Base-by-base conservation (phyloP, 2,888 invertebrate species). In the Plebejus argus region DNA sequence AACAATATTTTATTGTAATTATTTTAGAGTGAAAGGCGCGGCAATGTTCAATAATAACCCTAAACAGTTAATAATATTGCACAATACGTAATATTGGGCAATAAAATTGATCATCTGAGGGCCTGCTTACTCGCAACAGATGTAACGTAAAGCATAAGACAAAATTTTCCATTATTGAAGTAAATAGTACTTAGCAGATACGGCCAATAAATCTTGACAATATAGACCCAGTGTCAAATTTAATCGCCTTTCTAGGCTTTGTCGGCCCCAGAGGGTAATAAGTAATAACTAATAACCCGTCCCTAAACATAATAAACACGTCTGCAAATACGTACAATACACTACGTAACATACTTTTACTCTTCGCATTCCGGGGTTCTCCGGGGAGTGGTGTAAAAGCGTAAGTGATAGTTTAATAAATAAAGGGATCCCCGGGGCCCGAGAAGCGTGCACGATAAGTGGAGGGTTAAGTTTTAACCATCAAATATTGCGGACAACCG, bases 291-390 rank as follows among this genome's bases (percentile, higher is more conserved):
- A n/a, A n/a, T 66, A 28, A 66, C 66, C 66, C 23, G 23, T 18
- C 66, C 66, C 66, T 33, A 66, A 66, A 66, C 66, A 33, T 66
- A 66, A 66, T 66, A 66, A 66, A 66, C 66, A 66, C 66, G 66
- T 66, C 66, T 66, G 66, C 28, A 18, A 66, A 33, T 66, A 66
- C 18, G 66, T 66, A 33, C 12, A 66, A 28, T 33, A 66, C 28
- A 66, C 20, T 66, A 33, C 28, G 28, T 45, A 28, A 66, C 66
- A 66, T 15, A 66, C 66, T 33, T 66, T 66, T 28, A 66, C 66
- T 28, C 23, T 61, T 23, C 66, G 12, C 66, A 66, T 66, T 28
- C 28, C 33, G 66, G 28, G 66, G 2, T 66, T 28, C 66, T 33
- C 66, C 1, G 66, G 28, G 28, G 66, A 15, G 23, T 33, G 23